Percentiles rank a stretch among this genome's conserved stretches.
phyloP scores from a whole-genome alignment of 2,888 invertebrate species.

The Elysia crispata region DNA sequence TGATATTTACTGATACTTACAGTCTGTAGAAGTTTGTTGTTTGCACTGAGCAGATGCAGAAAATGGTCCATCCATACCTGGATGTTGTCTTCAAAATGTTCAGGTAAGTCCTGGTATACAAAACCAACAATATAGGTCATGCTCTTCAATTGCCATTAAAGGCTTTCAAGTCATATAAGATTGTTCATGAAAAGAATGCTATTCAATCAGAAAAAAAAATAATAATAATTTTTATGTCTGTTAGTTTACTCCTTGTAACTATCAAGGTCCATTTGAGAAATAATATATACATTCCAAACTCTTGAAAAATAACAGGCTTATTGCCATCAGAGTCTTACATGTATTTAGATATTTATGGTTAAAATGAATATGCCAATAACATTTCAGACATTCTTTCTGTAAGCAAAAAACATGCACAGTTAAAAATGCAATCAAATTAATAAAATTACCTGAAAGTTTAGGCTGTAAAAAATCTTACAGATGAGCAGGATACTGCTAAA shows the following conservation, averaged over 20 bases:
- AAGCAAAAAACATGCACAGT: not conserved
- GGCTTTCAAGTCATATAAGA: too few relatives aligned
- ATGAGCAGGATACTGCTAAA: constrained; percentile 92
- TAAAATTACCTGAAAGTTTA: constrained; percentile 89
- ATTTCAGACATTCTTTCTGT: not conserved
- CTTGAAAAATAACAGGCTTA: not conserved
- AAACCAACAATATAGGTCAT: constrained; percentile 24
- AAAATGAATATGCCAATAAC: not conserved
- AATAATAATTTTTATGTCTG: too few relatives aligned
- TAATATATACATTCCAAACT: not conserved
- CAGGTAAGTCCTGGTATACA: constrained; percentile 89
- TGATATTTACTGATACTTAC: constrained; percentile 74
- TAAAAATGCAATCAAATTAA: not conserved
- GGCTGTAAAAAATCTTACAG: constrained; percentile 96
- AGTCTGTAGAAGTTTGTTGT: constrained; percentile 87
- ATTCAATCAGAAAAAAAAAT: too few relatives aligned
- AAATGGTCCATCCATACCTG: constrained; percentile 95
- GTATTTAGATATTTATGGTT: too few relatives aligned
- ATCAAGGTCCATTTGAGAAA: not conserved
- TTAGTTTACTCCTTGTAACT: not conserved
- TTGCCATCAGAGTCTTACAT: too few relatives aligned
- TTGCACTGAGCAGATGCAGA: constrained; percentile 86
- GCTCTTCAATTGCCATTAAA: too few relatives aligned
- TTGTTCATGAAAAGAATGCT: too few relatives aligned
- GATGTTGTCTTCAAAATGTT: constrained; percentile 99